Conservation (phyloP, 1,140 invertebrate genomes). For the Hycleus cichorii region DNA sequence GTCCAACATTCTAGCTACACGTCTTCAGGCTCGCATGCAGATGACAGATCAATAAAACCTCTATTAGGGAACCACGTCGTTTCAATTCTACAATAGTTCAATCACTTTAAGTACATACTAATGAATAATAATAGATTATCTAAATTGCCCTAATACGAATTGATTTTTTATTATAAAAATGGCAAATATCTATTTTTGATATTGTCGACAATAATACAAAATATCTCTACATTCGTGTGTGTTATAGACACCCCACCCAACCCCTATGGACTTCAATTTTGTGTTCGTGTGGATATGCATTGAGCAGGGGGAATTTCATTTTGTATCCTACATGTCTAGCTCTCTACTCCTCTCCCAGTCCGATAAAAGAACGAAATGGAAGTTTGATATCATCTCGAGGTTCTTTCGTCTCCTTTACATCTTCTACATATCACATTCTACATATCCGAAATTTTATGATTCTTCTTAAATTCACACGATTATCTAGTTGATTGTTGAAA, state of each 20-base stretch:
- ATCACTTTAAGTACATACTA: too few species aligned
- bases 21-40: conserved; percentile 11
- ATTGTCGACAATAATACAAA: too few species aligned
- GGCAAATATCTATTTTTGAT: too few species aligned
- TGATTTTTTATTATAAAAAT: too few species aligned
- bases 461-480: too few species aligned
- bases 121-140: too few species aligned
- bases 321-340: conserved; percentile 36
- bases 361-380: conserved; percentile 37
- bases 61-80: conserved; percentile 9
- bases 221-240: too few species aligned
- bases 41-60: conserved; percentile 21
- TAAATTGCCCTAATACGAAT: too few species aligned
- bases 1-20: conserved; percentile 8
- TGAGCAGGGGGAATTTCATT: conserved; percentile 37
- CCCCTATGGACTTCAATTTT: conserved; percentile 38
- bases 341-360: conserved; percentile 18
- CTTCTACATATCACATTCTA: too few species aligned
- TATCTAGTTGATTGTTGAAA: too few species aligned
- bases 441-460: too few species aligned
- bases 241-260: conserved; percentile 14
- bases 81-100: not conserved
- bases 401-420: conserved; percentile 17
- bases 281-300: conserved; percentile 34
- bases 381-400: conserved; percentile 36